Base-by-base conservation (phyloP, 2,888 invertebrate genomes). In the Brachynemurus nebulosus region DNA sequence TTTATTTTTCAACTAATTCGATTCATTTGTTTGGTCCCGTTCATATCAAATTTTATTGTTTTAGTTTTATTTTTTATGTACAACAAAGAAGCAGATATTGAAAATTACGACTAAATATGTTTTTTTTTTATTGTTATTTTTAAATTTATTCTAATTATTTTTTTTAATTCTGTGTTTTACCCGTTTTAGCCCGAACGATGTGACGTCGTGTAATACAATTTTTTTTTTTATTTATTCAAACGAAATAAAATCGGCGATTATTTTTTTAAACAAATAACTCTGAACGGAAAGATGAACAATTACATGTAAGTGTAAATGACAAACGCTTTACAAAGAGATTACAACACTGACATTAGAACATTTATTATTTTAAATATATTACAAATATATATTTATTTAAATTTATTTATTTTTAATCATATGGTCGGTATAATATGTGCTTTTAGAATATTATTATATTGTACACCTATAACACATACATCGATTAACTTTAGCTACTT, bases 141-240 rank as follows among this genome's bases (percentile, higher is more conserved):
- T 34, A 17, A 35, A 6, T 34, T 35, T 12, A 19, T 17, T 18
- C 33, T n/a, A 11, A 18, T 35, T 40, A 27, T 11, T 27, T 39
- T 18, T 45, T 41, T 45, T 35, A 36, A 45, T 19, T 34, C 38
- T 42, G 30, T 30, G 30, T 41, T 42, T 44, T 50, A 51, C 51
- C 51, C 51, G 51, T 51, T 48, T 50, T 45, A 38, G 40, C 46
- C 51, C 51, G 50, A 51, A 51, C 51, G 45, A 36, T 39, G 42
- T 47, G 44, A 42, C 40, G 40, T 43, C 41, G 40, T 30, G 11
- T 27, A 19, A 30, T 18, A 14, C 20, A 3, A 20, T 18, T 42
- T 42, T n/a, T 17, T 17, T 17, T 8, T 17, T 12, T 42, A 12
- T 42, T 33, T 19, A 17, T 42, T 19, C 17, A 20, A 14, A 33